phyloP scores from a whole-genome alignment of 2,113 vertebrate species.

The Synchiropus splendidus region DNA sequence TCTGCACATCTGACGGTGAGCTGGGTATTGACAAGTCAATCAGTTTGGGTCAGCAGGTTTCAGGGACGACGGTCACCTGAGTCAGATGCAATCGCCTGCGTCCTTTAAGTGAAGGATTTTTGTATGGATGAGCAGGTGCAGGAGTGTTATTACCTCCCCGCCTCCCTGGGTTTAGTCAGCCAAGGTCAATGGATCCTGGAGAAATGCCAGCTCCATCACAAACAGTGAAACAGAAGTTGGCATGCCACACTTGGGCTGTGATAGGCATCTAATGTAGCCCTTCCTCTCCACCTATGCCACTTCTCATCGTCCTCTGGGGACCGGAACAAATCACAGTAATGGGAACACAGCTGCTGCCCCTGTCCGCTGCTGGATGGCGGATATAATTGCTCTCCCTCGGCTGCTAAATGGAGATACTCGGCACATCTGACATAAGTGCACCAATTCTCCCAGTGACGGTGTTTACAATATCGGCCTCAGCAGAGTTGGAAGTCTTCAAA shows the following conservation, averaged over 20 bases:
- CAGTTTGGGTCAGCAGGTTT: constrained; percentile 57
- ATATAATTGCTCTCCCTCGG: no score
- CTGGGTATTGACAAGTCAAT: constrained; percentile 56
- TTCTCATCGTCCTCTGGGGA: constrained; percentile 20
- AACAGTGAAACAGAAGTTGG: constrained; percentile 32
- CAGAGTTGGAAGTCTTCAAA: no score
- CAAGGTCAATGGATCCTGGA: constrained; percentile 57
- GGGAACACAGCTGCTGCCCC: neutral
- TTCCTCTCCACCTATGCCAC: constrained; percentile 19
- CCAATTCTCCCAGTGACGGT: no score
- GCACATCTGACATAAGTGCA: no score
- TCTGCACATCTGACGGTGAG: constrained; percentile 38
- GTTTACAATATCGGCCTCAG: no score
- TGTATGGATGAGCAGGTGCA: constrained; percentile 61
- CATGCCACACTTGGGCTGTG: constrained; percentile 34
- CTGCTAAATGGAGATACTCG: no score
- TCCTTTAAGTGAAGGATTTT: constrained; percentile 63
- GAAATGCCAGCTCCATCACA: constrained; percentile 28
- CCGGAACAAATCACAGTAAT: constrained; percentile 52
- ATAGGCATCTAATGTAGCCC: constrained; percentile 39
- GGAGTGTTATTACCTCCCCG: constrained; percentile 51
- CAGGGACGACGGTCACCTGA: constrained; percentile 45
- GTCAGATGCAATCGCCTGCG: constrained; percentile 54
- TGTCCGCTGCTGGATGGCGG: no score
- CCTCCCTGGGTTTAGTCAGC: constrained; percentile 45